Base-by-base conservation (phyloP, 2,888 invertebrate species). In the Eudasyphora cyanicolor region DNA sequence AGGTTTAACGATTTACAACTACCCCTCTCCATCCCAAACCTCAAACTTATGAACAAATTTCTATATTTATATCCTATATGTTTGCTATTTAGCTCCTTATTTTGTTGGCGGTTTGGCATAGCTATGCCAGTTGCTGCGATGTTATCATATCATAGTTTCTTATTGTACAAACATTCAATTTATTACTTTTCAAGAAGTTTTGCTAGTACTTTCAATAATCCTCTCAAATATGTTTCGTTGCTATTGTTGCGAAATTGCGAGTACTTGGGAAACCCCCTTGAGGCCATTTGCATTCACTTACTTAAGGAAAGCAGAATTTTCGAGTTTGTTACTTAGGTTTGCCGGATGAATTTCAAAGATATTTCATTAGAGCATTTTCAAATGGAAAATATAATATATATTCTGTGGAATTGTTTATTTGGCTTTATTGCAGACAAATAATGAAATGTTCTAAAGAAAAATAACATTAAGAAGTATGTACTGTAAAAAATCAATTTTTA, bases 221-320 rank as follows among this genome's bases (percentile, higher is more conserved):
- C 57, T 10, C 57, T 10, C 57, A 57, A 57, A 57, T 57, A 57
- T 27, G 24, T 57, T 57, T 57, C 19, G 14, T 57, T n/a, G n/a
- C n/a, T 27, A 14, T 57, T 19, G 12, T 54, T 19, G 21, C n/a
- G n/a, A n/a, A n/a, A n/a, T n/a, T n/a, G n/a, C n/a, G 21, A 21
- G 8, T 21, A 21, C 21, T 12, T 54, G 38, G 2, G 12, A 38
- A 38, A 38, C 38, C 12, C 10, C 38, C 38, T n/a, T n/a, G 38
- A 38, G 38, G 38, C 2, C 12, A 8, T 38, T 12, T 38, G 10
- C 32, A 38, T 38, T 38, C 12, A 12, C 6, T 10, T 38, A 4
- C 32, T n/a, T n/a, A n/a, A n/a, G 32, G 8, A 4, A 38, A 38
- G 12, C 6, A 10, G 38, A 38, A 38, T 38, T 38, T n/a, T 8